A percentile compares a stretch with the other conserved stretches of the same genome.
These are phyloP conservation scores for Rotaria macrura DNA, from an alignment of 2,888 invertebrate genomes.

Conservation along the genomic window DNA sequence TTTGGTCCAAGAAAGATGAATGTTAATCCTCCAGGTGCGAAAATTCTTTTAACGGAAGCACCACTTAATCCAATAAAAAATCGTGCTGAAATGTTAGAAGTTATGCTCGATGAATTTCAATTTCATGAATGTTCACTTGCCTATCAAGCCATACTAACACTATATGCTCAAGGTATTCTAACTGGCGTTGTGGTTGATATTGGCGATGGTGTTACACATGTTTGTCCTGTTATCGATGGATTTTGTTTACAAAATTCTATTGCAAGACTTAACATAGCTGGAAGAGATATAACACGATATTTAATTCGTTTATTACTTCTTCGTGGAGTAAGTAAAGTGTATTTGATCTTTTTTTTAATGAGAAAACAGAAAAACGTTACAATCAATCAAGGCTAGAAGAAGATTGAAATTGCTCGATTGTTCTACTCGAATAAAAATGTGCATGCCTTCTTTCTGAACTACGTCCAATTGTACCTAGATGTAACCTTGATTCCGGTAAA, in stretches of 20 bases:
- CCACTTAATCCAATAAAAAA: slow-evolving; percentile 97
- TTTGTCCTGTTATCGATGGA: slow-evolving; percentile 95
- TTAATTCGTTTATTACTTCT: slow-evolving; percentile 63
- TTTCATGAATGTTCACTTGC: slow-evolving; percentile 88
- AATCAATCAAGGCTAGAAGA: too few relatives aligned
- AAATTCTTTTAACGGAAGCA: slow-evolving; percentile 87
- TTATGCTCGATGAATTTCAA: slow-evolving; percentile 92
- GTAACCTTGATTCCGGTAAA: too few relatives aligned
- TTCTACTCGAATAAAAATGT: too few relatives aligned
- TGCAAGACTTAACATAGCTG: slow-evolving; percentile 84
- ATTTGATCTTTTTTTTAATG: too few relatives aligned
- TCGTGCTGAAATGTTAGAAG: slow-evolving; percentile 93
- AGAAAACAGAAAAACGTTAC: too few relatives aligned
- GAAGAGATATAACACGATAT: slow-evolving; percentile 90
- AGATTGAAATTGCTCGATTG: too few relatives aligned
- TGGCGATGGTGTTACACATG: slow-evolving; percentile 97
- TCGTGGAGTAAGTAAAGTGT: not conserved
- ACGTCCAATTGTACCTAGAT: too few relatives aligned
- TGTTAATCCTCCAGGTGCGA: slow-evolving; percentile 73
- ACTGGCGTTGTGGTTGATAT: slow-evolving; percentile 98
- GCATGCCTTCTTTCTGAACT: too few relatives aligned
- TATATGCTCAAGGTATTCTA: slow-evolving; percentile 88
- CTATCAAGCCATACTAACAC: slow-evolving; percentile 84
- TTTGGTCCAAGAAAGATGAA: slow-evolving; percentile 93
- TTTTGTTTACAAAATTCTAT: slow-evolving; percentile 89